Evolutionary conservation across 2,888 invertebrate species (phyloP).

Genomic region (Sepioteuthis lessoniana): DNA sequence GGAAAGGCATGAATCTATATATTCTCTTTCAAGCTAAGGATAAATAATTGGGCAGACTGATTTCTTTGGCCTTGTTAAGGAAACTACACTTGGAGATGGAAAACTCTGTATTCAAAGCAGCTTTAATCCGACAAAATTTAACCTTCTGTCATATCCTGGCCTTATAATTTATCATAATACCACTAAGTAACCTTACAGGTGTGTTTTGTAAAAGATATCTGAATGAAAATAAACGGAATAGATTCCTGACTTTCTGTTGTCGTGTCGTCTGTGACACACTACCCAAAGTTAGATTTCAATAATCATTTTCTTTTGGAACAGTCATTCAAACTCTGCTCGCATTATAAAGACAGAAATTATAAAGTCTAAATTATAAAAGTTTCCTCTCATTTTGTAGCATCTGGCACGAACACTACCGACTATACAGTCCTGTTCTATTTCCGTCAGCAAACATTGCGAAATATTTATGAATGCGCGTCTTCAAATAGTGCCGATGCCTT

Average conservation of each 20-base stretch:
- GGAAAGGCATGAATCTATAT: too few relatives aligned
- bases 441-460: conserved; percentile 8
- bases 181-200: too few relatives aligned
- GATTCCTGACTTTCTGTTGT: background rate
- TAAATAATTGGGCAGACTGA: too few relatives aligned
- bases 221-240: background rate
- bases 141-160: too few relatives aligned
- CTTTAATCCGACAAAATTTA: too few relatives aligned
- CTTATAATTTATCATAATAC: background rate
- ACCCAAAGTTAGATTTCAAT: conserved; percentile 33
- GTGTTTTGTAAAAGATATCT: background rate
- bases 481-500: conserved; percentile 23
- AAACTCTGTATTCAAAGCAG: too few relatives aligned
- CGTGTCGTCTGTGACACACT: background rate
- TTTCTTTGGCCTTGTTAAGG: too few relatives aligned
- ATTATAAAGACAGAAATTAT: background rate
- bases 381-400: conserved; percentile 4
- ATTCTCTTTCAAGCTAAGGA: too few relatives aligned
- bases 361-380: background rate
- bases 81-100: too few relatives aligned
- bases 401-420: background rate
- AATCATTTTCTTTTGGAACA: background rate
- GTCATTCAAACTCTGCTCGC: background rate
- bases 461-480: conserved; percentile 12
- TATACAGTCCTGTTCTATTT: background rate